Evolutionary conservation across 2,888 invertebrate species (phyloP), one percentile per base, ranked within the genome.

Genomic region (Autographa pulchrina): DNA sequence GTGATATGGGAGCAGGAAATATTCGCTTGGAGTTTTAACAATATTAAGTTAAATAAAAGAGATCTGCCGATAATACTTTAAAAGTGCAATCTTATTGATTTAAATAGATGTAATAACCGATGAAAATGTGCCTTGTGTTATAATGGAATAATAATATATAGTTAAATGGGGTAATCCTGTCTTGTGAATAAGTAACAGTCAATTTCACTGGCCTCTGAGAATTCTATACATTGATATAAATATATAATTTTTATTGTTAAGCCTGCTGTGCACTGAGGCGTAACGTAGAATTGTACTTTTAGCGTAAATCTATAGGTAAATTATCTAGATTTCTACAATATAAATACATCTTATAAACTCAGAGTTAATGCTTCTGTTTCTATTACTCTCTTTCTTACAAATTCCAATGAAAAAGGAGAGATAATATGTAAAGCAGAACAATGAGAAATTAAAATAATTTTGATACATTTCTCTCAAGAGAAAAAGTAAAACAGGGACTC

Each of bases 121-220:
- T 82, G 86, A 88, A 89, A 93, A 92, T 91, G 95, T 95, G 95
- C 95, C 95, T 95, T 95, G 93, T 88, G 92, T 94, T 93, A 90
- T 93, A 93, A 92, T 92, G 91, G 91, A 90, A 89, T 89, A 88
- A 85, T 86, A 86, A 48, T 48, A 48, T 87, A 83, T 86, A 86
- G 86, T 86, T 82, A 85, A 25, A 82, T 77, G 70, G 81, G 80
- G 82, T 83, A 88, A 92, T 88, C 88, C 89, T 88, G 90, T 90
- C 41, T 90, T 89, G 88, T 90, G 78, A 88, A 86, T 93, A 94
- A 92, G 93, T 92, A 92, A 92, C 91, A 91, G 95, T 95, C 95
- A 95, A 95, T 95, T 94, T 93, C 92, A 90, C 93, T 89, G 92
- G 93, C 93, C 92, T 94, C 90, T 92, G 90, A 83, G 85, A 89